These are phyloP conservation scores for Silvanus unidentatus DNA, from an alignment of 2,888 invertebrate species.

Conservation along the genomic window DNA sequence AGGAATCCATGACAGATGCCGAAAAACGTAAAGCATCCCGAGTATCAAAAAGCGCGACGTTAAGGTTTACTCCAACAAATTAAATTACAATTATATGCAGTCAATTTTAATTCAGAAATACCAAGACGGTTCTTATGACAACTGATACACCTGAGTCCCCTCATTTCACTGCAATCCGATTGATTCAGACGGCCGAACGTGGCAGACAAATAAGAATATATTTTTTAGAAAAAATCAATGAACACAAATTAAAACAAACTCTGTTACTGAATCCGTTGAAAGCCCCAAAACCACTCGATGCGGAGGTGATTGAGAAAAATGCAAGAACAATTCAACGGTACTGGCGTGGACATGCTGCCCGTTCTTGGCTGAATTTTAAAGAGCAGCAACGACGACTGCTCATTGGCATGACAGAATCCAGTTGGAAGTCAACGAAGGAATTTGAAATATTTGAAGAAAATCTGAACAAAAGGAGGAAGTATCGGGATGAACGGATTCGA, in stretches of 20 bases:
- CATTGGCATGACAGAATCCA: constrained; percentile 55
- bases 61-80: too few species aligned
- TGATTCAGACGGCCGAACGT: constrained; percentile 49
- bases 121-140: too few species aligned
- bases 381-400: constrained; percentile 47
- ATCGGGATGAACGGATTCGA: constrained; percentile 47
- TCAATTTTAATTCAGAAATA: too few species aligned
- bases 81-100: too few species aligned
- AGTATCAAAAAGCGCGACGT: too few species aligned
- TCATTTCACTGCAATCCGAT: constrained; percentile 7
- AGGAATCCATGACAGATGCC: too few species aligned
- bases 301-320: background rate
- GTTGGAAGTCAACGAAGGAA: constrained; percentile 47
- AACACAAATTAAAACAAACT: background rate
- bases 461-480: constrained; percentile 47
- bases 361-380: constrained; percentile 43
- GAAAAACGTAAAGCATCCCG: too few species aligned
- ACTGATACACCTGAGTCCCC: constrained; percentile 6
- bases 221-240: constrained; percentile 25
- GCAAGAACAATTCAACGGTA: constrained; percentile 40
- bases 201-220: constrained; percentile 42
- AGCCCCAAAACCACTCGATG: background rate
- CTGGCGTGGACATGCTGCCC: constrained; percentile 48
- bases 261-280: background rate
- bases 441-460: constrained; percentile 48